A percentile compares a stretch with the other conserved stretches of the same genome.
phyloP scores from a whole-genome alignment of 2,888 invertebrate species.

The Noctua fimbriata region DNA sequence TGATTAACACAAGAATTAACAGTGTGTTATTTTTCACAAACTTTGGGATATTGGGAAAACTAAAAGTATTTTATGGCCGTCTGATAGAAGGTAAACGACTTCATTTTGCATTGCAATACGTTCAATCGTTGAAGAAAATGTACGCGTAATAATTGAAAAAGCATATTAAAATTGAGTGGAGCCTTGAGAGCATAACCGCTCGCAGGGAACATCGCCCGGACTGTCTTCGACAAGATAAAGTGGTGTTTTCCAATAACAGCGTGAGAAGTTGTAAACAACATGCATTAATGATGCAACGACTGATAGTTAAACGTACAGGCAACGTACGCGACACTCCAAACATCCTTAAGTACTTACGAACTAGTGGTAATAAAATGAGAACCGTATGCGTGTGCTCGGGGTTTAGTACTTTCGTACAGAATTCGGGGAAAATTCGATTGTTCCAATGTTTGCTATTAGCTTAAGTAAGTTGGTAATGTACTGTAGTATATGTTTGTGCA shows the following conservation, averaged over 20 bases:
- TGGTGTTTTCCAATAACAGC: slow-evolving; percentile 63
- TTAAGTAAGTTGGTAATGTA: slow-evolving; percentile 45
- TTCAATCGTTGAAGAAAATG: background rate
- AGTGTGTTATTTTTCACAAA: slow-evolving; percentile 25
- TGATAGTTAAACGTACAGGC: slow-evolving; percentile 56
- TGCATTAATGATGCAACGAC: slow-evolving; percentile 66
- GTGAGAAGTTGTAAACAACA: slow-evolving; percentile 65
- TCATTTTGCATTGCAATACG: slow-evolving; percentile 2
- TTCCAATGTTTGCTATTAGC: slow-evolving; percentile 34
- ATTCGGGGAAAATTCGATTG: slow-evolving; percentile 44
- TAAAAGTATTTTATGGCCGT: slow-evolving; percentile 12
- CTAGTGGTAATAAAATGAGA: slow-evolving; percentile 60
- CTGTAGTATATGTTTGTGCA: slow-evolving; percentile 22
- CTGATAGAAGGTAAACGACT: background rate
- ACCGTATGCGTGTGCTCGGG: slow-evolving; percentile 41
- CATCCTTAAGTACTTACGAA: slow-evolving; percentile 61
- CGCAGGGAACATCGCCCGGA: slow-evolving; percentile 12
- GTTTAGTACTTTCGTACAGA: slow-evolving; percentile 41
- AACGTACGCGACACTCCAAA: slow-evolving; percentile 59
- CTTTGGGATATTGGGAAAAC: slow-evolving; percentile 3
- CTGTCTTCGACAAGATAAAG: slow-evolving; percentile 44
- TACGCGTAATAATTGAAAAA: slow-evolving; percentile 36
- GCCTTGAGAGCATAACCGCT: slow-evolving; percentile 16
- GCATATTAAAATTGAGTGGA: slow-evolving; percentile 25
- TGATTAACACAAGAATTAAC: slow-evolving; percentile 33